Base-by-base conservation (phyloP, 2,888 invertebrate species). In the Leptodirus hochenwartii region DNA sequence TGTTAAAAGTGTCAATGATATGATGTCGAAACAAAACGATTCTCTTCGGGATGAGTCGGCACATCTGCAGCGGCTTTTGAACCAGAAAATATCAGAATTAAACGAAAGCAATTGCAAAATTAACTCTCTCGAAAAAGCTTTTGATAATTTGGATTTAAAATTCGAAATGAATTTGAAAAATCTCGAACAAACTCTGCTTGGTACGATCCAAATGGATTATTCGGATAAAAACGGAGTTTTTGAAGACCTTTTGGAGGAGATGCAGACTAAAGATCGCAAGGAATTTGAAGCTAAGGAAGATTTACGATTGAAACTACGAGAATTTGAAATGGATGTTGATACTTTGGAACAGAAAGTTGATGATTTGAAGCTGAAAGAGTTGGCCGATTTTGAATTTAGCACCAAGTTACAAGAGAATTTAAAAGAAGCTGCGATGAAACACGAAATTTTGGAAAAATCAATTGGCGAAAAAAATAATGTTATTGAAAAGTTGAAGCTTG, bases 101-200 rank as follows among this genome's bases (percentile, higher is more conserved):
- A 34, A 22, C 2, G 10, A 31, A 5, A 29, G 28, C 12, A 22
- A 35, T 10, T 37, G 33, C 25, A 22, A 30, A 5, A 20, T 24
- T 10, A 22, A 29, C 8, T 20, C 27, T 11, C 8, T 34, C 4
- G 13, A 23, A 12, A 32, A 32, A 9, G 14, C 27, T n/a, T 17
- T 26, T 13, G 32, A 31, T 11, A 25, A 34, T 4, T 22, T 25
- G 9, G 35, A 35, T 17, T 15, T 25, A 4, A 16, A 27, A 11
- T 22, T 37, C 2, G 35, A 35, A 25, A 11, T n/a, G 3, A 31
- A 27, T 22, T 25, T 37, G 11, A 29, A 35, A 22, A 9, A 22
- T 5, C 17, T 36, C 3, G 34, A 34, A n/a, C 13, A 27, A 11
- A 1, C 29, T 3, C 8, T 37, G 2, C 13, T 5, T 11, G 37